phyloP scores from a whole-genome alignment of 2,888 invertebrate species.

The Incurvaria masculella region DNA sequence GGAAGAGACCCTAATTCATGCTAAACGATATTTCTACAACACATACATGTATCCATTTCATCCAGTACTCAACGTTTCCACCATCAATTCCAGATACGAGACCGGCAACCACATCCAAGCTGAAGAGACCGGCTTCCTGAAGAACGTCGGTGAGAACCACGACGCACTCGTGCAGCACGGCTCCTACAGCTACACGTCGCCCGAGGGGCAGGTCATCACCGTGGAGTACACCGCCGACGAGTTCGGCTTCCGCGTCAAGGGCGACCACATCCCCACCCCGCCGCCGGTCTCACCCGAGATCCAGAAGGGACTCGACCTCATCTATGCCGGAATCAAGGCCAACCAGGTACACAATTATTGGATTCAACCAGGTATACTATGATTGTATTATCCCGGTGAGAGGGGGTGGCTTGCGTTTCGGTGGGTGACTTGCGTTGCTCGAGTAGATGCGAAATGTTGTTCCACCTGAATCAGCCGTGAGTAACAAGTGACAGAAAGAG shows the following conservation, averaged over 20 bases:
- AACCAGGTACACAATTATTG: conserved; percentile 34
- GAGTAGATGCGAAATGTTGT: no score
- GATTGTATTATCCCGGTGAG: no score
- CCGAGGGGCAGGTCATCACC: conserved; percentile 69
- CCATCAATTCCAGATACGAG: conserved; percentile 63
- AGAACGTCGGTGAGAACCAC: conserved; percentile 61
- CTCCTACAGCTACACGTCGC: conserved; percentile 75
- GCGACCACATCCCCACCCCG: conserved; percentile 81
- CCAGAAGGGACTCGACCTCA: conserved; percentile 83
- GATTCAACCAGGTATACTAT: no score
- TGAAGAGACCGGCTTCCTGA: conserved; percentile 75
- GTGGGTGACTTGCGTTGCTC: no score
- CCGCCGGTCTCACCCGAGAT: conserved; percentile 82
- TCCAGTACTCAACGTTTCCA: no score
- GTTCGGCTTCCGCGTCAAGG: conserved; percentile 75
- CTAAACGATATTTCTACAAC: no score
- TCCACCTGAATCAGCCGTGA: no score
- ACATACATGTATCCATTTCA: no score
- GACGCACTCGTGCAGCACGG: conserved; percentile 75
- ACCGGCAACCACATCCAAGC: conserved; percentile 80
- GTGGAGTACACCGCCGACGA: conserved; percentile 81
- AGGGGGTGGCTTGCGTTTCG: no score
- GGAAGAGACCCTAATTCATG: no score
- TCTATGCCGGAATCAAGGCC: conserved; percentile 76
- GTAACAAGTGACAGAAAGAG: no score